Conservation (phyloP, 2,113 vertebrate genomes). For the Dissostichus mawsoni region DNA sequence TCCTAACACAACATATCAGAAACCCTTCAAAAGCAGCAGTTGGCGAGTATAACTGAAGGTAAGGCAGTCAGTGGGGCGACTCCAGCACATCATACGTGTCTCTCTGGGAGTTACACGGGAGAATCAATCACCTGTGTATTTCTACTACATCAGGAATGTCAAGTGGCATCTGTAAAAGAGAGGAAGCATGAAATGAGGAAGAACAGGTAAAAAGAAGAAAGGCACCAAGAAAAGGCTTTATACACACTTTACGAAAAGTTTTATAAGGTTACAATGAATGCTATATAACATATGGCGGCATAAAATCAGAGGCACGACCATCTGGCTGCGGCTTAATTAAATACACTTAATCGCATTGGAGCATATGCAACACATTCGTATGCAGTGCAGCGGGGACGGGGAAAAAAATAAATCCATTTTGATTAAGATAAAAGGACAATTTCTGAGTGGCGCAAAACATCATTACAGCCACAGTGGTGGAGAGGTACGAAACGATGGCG, state of each 20-base stretch:
- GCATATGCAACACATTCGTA: slow-evolving; percentile 53
- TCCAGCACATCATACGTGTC: not conserved
- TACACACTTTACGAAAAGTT: not conserved
- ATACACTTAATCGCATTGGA: slow-evolving; percentile 62
- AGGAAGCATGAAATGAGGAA: not conserved
- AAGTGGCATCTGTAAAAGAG: not conserved
- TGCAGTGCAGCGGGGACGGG: slow-evolving; percentile 9
- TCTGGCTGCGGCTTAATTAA: slow-evolving; percentile 69
- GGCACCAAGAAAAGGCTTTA: not conserved
- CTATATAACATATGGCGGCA: slow-evolving; percentile 51
- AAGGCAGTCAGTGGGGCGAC: not conserved
- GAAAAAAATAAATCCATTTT: slow-evolving; percentile 50
- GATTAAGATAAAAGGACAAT: slow-evolving; percentile 61
- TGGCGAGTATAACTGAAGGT: not conserved
- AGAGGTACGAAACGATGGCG: slow-evolving; percentile 20
- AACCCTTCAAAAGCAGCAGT: slow-evolving; percentile 12
- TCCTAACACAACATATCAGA: not conserved
- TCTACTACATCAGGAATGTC: not conserved
- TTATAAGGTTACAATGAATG: slow-evolving; percentile 42
- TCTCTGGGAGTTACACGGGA: not conserved
- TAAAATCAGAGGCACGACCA: slow-evolving; percentile 58
- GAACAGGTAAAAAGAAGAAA: not conserved
- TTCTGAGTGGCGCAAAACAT: slow-evolving; percentile 44
- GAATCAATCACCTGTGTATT: not conserved
- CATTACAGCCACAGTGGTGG: not conserved